Evolutionary conservation across 2,797 vertebrate genomes (phyloP), one percentile per base, ranked within the genome.

Genomic region (Amphiprion clarkii): DNA sequence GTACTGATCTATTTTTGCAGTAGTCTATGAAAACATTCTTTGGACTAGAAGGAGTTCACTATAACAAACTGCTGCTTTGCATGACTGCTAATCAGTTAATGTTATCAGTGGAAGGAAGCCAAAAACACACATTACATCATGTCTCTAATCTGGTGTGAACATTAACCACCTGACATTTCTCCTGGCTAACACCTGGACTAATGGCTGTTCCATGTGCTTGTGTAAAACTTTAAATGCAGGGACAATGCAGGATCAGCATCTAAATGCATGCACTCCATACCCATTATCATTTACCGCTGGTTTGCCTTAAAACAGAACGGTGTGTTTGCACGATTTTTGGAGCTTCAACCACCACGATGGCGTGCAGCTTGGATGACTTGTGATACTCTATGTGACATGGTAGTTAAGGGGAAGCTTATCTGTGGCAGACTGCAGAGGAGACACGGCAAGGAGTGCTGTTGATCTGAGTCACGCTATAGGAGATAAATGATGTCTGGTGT

Each of bases 401-500:
- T 73, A 58, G 71, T 59, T 57, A 23, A 65, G 54, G 2, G 13
- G 1, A 21, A 49, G 53, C 62, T 82, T 86, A 88, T 89, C 80
- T 76, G 31, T 31, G 70, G 63, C 52, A 88, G 81, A 79, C 84
- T 70, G 21, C 39, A 29, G 49, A 60, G 80, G 76, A 87, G 84
- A 84, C 53, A 33, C 21, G 48, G 54, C 25, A 33, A 54, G 29
- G 55, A 54, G 6, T 53, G 74, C 58, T 67, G 67, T 5, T 76
- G 68, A 72, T 67, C 16, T 60, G 65, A 80, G 79, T 88, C 84
- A 51, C 14, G 46, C 67, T 4, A 36, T 23, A 40, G 27, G 33
- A 83, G 74, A 80, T 74, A 68, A 83, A 83, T 9, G 5, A 53
- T 23, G 55, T 77, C 76, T 83, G 56, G 52, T 77, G 74, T 87